Conservation (phyloP, 1,140 invertebrate genomes). For the Diorhabda carinulata region DNA sequence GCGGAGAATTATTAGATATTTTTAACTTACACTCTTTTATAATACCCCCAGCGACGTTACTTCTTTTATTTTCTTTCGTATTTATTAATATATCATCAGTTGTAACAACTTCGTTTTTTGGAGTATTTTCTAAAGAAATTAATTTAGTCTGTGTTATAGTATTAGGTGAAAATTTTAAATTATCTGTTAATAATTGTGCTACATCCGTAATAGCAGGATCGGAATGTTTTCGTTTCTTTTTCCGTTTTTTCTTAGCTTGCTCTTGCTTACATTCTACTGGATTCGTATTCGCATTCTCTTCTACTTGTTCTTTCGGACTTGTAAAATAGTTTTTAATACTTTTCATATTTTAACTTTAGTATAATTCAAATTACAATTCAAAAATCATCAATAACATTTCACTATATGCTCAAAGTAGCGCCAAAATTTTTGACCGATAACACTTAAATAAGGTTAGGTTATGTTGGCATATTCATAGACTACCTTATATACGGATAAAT, state of each 20-base stretch:
- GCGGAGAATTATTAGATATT: neutral
- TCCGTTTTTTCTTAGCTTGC: slow-evolving; percentile 15
- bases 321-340: slow-evolving; percentile 28
- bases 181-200: slow-evolving; percentile 26
- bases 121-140: neutral
- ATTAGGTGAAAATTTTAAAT: slow-evolving; percentile 26
- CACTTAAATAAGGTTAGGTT: neutral
- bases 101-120: neutral
- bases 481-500: too few species aligned
- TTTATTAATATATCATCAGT: neutral
- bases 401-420: neutral
- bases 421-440: neutral
- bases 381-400: neutral
- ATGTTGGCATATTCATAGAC: neutral
- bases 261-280: neutral
- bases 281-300: neutral
- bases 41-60: neutral
- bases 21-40: slow-evolving; percentile 6
- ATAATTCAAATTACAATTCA: neutral
- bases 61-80: slow-evolving; percentile 1
- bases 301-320: slow-evolving; percentile 16
- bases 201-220: slow-evolving; percentile 29
- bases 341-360: slow-evolving; percentile 21
- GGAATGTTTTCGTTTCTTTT: slow-evolving; percentile 25
- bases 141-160: slow-evolving; percentile 13